These are phyloP conservation scores for Itoplectis maculator DNA, from an alignment of 2,888 invertebrate species.

Conservation along the genomic window DNA sequence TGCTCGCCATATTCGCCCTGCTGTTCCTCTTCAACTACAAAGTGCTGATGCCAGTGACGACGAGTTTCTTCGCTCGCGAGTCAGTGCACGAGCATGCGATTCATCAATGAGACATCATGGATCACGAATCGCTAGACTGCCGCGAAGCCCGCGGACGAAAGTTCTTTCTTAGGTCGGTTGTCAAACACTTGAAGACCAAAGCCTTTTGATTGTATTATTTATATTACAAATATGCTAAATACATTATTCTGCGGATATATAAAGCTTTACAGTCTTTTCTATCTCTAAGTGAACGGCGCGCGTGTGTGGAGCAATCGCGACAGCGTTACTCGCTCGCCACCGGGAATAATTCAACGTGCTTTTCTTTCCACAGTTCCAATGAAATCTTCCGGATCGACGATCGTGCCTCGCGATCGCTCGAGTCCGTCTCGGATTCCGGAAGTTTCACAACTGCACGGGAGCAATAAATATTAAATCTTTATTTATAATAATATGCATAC, in stretches of 20 bases:
- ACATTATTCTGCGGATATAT: conserved; percentile 64
- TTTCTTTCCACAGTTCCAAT: conserved; percentile 34
- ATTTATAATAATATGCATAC: conserved; percentile 74
- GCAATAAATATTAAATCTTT: conserved; percentile 78
- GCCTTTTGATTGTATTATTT: conserved; percentile 65
- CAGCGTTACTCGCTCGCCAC: conserved; percentile 25
- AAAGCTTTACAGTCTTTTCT: conserved; percentile 64
- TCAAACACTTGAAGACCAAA: conserved; percentile 52
- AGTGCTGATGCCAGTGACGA: conserved; percentile 76
- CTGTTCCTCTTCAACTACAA: conserved; percentile 80
- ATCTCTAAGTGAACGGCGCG: conserved; percentile 50
- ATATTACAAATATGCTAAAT: conserved; percentile 66
- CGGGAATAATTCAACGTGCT: conserved; percentile 51
- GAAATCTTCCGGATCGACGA: conserved; percentile 16
- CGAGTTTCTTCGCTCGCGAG: conserved; percentile 62
- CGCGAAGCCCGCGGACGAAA: background rate
- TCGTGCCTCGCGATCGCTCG: conserved; percentile 8
- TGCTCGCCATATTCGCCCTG: conserved; percentile 70
- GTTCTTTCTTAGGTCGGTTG: background rate
- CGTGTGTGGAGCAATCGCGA: conserved; percentile 3
- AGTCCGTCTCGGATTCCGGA: conserved; percentile 41
- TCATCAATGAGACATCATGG: background rate
- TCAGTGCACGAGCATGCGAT: conserved; percentile 1
- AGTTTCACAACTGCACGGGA: conserved; percentile 56
- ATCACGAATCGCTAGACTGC: background rate